Evolutionary conservation across 37 sponge, comb jelly and placozoan species (phyloP).

Genomic region (Oscarella lobularis): DNA sequence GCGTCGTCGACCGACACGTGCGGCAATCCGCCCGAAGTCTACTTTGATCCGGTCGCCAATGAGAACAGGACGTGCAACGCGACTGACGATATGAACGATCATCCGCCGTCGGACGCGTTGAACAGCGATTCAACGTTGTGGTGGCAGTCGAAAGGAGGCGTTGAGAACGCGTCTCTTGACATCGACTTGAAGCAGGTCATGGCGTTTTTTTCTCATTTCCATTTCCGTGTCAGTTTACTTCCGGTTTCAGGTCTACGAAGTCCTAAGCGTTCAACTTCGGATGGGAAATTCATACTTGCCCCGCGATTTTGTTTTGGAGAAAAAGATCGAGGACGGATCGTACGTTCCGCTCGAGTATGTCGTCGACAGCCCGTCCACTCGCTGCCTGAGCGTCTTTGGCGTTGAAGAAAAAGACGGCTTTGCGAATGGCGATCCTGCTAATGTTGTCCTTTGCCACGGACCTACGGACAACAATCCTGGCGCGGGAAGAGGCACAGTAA

Average conservation of each 20-base stretch:
- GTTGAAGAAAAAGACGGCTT: too few relatives aligned
- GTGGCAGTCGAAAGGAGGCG: background rate
- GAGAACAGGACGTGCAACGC: background rate
- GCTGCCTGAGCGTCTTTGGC: background rate
- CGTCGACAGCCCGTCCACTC: background rate
- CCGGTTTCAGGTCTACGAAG: too few relatives aligned
- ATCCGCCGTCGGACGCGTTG: background rate
- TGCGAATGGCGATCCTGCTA: too few relatives aligned
- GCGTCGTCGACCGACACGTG: background rate
- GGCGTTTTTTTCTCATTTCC: too few relatives aligned
- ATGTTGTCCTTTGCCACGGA: too few relatives aligned
- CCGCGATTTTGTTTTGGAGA: background rate
- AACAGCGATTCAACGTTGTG: background rate
- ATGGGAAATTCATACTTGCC: too few relatives aligned
- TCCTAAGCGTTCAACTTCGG: too few relatives aligned
- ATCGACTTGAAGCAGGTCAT: too few relatives aligned
- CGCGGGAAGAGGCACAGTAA: too few relatives aligned
- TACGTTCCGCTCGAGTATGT: background rate
- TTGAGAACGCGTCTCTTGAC: background rate
- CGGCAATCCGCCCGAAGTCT: background rate
- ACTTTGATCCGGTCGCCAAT: background rate
- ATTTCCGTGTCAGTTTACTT: too few relatives aligned
- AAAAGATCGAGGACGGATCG: background rate
- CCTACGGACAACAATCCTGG: too few relatives aligned
- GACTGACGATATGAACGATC: background rate